These are phyloP conservation scores for Poecilia picta DNA, from an alignment of 2,797 vertebrate genomes.

Conservation along the genomic window DNA sequence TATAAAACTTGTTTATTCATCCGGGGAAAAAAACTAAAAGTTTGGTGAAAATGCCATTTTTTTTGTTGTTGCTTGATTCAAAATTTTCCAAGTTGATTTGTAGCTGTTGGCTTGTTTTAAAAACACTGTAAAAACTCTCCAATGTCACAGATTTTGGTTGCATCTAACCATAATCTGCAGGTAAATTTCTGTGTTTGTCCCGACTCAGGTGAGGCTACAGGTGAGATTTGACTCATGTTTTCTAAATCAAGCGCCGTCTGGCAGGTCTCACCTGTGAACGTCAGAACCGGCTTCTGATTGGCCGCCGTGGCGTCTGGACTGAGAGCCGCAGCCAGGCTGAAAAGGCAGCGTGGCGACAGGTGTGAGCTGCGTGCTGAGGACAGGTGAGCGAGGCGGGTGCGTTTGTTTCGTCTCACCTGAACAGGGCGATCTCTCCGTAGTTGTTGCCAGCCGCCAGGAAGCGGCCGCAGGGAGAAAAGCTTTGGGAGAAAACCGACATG, in stretches of 20 bases:
- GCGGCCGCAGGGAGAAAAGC: constrained; percentile 89
- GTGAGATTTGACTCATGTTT: not conserved
- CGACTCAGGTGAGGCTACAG: not conserved
- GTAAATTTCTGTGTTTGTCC: not conserved
- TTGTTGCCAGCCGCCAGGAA: constrained; percentile 90
- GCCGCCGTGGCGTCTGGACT: constrained; percentile 85
- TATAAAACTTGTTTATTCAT: not conserved
- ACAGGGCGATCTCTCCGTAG: constrained; percentile 89
- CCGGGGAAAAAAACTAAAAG: not conserved
- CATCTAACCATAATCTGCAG: not conserved
- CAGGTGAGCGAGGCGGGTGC: not conserved
- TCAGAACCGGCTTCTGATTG: constrained; percentile 85
- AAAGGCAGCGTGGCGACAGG: not conserved
- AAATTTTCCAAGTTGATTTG: not conserved
- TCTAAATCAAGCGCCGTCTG: not conserved
- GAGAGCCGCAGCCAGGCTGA: constrained; percentile 87
- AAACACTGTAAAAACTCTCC: not conserved
- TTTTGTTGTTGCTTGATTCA: not conserved
- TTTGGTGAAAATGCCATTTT: not conserved
- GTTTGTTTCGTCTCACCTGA: constrained; percentile 80
- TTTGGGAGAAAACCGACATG: constrained; percentile 91
- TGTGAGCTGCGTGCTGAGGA: not conserved
- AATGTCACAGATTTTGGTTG: not conserved
- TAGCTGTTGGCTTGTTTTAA: not conserved
- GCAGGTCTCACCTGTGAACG: constrained; percentile 82